A percentile compares a stretch with the other conserved stretches of the same genome.
Conservation (phyloP, 2,888 invertebrate genomes). For the Tyria jacobaeae region DNA sequence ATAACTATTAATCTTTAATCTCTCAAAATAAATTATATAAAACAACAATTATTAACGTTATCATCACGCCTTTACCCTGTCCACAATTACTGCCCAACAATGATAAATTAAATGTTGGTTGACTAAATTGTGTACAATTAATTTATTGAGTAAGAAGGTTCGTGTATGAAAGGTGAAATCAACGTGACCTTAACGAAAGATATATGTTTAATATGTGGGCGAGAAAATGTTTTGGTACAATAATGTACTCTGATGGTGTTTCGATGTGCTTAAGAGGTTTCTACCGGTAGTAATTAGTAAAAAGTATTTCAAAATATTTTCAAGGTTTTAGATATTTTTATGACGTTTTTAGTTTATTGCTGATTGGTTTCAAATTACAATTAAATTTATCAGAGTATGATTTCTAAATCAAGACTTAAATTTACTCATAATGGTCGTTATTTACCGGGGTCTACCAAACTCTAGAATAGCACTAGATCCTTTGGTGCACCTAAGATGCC, state of each 20-base stretch:
- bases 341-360: too few species aligned
- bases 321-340: too few species aligned
- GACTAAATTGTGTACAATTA: slow-evolving; percentile 11
- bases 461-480: too few species aligned
- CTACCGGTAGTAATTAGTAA: background rate
- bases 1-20: slow-evolving; percentile 9
- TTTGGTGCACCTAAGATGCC: too few species aligned
- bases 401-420: too few species aligned
- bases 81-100: slow-evolving; percentile 2
- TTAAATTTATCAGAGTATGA: too few species aligned
- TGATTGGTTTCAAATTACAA: too few species aligned
- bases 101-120: slow-evolving; percentile 13
- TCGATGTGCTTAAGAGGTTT: background rate
- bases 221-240: background rate
- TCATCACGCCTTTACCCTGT: slow-evolving; percentile 15
- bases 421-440: too few species aligned
- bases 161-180: slow-evolving; percentile 14
- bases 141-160: slow-evolving; percentile 13
- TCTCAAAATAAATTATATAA: slow-evolving; percentile 2
- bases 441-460: too few species aligned
- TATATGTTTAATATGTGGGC: slow-evolving; percentile 13
- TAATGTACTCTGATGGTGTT: background rate
- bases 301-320: too few species aligned
- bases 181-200: slow-evolving; percentile 12
- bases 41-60: slow-evolving; percentile 9